Percentiles rank a stretch among this genome's conserved stretches.
Conservation (phyloP, 2,113 vertebrate genomes). For the Thomomys bottae region DNA sequence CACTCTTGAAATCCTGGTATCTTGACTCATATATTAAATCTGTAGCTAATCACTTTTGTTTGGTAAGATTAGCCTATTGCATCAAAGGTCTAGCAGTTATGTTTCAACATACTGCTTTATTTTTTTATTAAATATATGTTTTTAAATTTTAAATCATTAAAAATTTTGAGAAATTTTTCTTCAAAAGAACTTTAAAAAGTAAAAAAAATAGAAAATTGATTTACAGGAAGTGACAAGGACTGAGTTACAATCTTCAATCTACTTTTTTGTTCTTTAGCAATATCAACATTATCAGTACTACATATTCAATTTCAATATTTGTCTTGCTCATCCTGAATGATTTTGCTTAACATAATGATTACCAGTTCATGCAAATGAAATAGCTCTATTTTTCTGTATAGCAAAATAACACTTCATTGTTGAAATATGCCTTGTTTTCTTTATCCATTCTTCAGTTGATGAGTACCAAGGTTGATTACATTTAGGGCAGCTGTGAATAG, state of each 20-base stretch:
- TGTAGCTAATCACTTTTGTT: not conserved
- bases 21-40: not conserved
- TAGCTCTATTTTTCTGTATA: too few relatives aligned
- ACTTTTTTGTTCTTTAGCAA: not conserved
- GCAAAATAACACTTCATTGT: too few relatives aligned
- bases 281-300: not conserved
- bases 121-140: not conserved
- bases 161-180: not conserved
- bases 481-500: too few relatives aligned
- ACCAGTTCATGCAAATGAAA: too few relatives aligned
- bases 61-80: not conserved
- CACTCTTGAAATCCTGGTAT: constrained; percentile 4
- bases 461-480: too few relatives aligned
- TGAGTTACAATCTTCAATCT: not conserved
- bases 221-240: not conserved
- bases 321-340: too few relatives aligned
- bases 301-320: too few relatives aligned
- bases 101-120: not conserved
- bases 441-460: too few relatives aligned
- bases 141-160: not conserved
- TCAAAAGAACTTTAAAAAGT: not conserved
- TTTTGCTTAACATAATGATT: too few relatives aligned
- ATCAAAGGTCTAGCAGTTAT: not conserved
- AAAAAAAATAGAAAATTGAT: not conserved
- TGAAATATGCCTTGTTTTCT: too few relatives aligned